Conservation (phyloP, 2,113 vertebrate genomes). For the Otolemur garnettii region DNA sequence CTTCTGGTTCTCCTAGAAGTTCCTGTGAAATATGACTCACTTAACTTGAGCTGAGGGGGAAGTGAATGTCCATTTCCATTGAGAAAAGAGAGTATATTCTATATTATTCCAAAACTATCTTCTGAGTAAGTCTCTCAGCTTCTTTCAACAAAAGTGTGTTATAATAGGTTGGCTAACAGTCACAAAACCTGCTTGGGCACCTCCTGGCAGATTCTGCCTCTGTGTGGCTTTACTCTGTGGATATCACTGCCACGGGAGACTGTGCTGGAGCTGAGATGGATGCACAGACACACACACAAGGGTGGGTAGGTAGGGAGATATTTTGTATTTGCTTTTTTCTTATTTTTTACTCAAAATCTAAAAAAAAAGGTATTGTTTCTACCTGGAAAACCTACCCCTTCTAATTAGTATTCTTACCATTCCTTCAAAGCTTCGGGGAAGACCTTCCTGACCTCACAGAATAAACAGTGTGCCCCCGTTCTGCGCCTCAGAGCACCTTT, state of each 20-base stretch:
- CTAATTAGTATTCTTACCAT: conserved; percentile 20
- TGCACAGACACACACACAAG: not conserved
- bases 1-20: not conserved
- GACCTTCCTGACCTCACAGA: conserved; percentile 40
- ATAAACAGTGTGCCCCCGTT: not conserved
- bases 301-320: not conserved
- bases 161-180: not conserved
- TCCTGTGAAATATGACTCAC: not conserved
- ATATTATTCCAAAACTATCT: not conserved
- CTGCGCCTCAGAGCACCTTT: conserved; percentile 2
- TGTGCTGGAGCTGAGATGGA: not conserved
- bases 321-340: not conserved
- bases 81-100: not conserved
- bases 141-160: not conserved
- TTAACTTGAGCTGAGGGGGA: not conserved
- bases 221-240: not conserved
- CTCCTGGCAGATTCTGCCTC: not conserved
- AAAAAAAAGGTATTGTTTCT: not conserved
- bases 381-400: not conserved
- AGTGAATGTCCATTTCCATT: not conserved
- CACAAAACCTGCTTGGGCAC: not conserved
- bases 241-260: not conserved
- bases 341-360: not conserved
- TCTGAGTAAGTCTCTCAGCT: not conserved
- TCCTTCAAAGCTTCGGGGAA: conserved; percentile 36